These are phyloP conservation scores for Zygogramma bicolorata DNA, from an alignment of 2,888 invertebrate genomes.

Conservation along the genomic window DNA sequence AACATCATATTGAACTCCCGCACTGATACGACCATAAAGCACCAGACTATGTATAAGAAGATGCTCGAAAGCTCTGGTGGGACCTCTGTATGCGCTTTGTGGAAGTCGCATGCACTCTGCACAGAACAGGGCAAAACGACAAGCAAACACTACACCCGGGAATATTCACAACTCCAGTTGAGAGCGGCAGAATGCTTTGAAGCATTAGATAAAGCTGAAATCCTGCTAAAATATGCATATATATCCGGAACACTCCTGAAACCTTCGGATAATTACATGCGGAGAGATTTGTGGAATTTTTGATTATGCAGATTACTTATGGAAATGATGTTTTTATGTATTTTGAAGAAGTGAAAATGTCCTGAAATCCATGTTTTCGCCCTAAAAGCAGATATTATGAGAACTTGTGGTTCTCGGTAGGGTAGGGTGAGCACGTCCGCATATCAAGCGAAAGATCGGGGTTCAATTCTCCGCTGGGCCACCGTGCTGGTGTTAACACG, in stretches of 20 bases:
- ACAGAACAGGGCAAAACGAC: conserved; percentile 31
- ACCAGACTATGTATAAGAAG: conserved; percentile 18
- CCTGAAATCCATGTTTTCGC: no score
- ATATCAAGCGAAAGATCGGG: no score
- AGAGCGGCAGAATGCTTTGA: conserved; percentile 33
- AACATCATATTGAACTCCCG: neutral
- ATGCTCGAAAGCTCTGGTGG: conserved; percentile 22
- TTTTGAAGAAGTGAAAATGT: neutral
- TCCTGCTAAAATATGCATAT: conserved; percentile 35
- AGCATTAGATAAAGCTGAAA: conserved; percentile 27
- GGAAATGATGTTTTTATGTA: no score
- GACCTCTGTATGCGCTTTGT: conserved; percentile 28
- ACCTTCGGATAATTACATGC: conserved; percentile 8
- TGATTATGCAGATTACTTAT: no score
- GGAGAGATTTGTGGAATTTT: neutral
- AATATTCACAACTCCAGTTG: conserved; percentile 34
- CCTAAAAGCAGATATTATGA: no score
- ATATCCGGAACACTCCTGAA: conserved; percentile 12
- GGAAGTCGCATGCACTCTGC: conserved; percentile 25
- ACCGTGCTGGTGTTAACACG: no score
- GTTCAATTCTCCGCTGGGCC: no score
- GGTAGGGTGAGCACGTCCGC: no score
- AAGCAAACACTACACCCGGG: conserved; percentile 25
- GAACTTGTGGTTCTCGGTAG: no score
- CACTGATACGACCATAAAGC: neutral